Base-by-base conservation (phyloP, 2,888 invertebrate species). In the Acleris cristana region DNA sequence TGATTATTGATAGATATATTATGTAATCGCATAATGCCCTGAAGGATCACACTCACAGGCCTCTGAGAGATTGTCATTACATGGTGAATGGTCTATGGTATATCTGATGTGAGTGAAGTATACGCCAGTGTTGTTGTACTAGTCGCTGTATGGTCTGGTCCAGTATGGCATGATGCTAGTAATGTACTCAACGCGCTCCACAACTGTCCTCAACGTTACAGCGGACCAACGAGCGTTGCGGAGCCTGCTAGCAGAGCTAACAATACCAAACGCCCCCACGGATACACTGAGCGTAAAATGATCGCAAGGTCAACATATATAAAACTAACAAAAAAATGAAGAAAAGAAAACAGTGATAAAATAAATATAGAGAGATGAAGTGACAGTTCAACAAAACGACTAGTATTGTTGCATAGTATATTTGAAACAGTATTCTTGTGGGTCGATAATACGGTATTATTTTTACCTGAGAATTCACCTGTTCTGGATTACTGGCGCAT, bases 401-500 rank as follows among this genome's bases (percentile, higher is more conserved):
- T 91, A 90, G 84, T 87, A 87, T 87, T 85, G 84, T 90, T 90
- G 92, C 91, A 90, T 86, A 90, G 90, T 90, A 87, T 87, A 85
- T 86, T 83, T 86, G 90, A 90, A 89, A 85, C 74, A 83, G 88
- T 91, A 88, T 87, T 86, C 77, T 88, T 86, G 92, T 90, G 92
- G 92, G 89, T 89, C 90, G 88, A 81, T 75, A 90, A 91, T 89
- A 90, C 86, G 87, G 88, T 87, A 89, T 86, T 74, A 73, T 73
- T 87, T 90, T 95, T 95, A 95, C 95, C 95, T 95, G 95, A 94
- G 94, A 93, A 88, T 88, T 92, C 94, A 94, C 94, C 94, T 95
- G 95, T 94, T 95, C 95, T 94, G 94, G 94, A 94, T 94, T 93
- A 92, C 93, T 93, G 93, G 93, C 93, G 95, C 94, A 95, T 95